Evolutionary conservation across 1,140 invertebrate genomes (phyloP).

Genomic region (Anastrepha obliqua): DNA sequence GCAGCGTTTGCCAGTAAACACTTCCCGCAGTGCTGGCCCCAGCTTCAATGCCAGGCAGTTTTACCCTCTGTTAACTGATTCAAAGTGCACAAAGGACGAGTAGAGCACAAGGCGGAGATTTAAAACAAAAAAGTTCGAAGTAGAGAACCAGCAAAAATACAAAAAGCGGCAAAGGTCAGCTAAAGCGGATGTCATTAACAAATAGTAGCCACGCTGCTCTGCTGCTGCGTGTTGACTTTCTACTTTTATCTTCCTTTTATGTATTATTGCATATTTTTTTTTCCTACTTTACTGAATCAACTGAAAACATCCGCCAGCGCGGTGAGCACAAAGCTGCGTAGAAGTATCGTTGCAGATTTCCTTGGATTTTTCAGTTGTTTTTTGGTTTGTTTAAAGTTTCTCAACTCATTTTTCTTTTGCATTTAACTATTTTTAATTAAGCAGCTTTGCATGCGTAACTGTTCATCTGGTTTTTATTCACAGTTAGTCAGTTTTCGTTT

Average conservation of each 20-base stretch:
- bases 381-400: neutral
- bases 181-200: conserved; percentile 26
- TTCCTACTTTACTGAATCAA: neutral
- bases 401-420: neutral
- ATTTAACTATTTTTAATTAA: conserved; percentile 20
- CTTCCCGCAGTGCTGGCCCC: neutral
- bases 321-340: neutral
- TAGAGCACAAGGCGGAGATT: neutral
- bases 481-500: too few species aligned
- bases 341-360: neutral
- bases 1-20: conserved; percentile 16
- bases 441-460: neutral
- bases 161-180: neutral
- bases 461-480: neutral
- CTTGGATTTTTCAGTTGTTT: neutral
- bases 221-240: neutral
- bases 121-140: neutral
- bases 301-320: neutral
- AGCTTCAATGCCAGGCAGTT: conserved; percentile 7
- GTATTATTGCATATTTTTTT: neutral
- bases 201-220: neutral
- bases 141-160: neutral
- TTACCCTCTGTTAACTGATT: conserved; percentile 17
- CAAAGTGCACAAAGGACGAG: neutral
- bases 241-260: neutral